A percentile compares a stretch with the other conserved stretches of the same genome.
Conservation (phyloP, 2,888 invertebrate genomes). For the Proisotoma minuta region DNA sequence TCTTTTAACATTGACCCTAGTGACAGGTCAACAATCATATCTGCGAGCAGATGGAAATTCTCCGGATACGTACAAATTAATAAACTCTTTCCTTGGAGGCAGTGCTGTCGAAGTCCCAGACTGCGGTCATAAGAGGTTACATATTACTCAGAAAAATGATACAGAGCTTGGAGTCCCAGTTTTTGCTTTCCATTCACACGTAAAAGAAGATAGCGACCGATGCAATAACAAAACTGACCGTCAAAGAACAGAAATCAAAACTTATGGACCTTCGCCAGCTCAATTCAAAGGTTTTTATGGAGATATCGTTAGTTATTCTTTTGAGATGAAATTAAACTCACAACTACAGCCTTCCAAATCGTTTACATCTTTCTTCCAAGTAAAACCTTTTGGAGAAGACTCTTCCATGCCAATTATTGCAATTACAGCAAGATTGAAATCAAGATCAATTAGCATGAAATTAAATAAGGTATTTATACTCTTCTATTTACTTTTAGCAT, state of each 20-base stretch:
- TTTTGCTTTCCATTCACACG: constrained; percentile 21
- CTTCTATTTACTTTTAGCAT: too few species aligned
- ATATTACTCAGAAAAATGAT: constrained; percentile 21
- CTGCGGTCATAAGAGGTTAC: constrained; percentile 17
- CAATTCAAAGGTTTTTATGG: constrained; percentile 9
- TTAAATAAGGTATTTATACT: too few species aligned
- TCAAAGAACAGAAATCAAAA: constrained; percentile 20
- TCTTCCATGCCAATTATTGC: constrained; percentile 22
- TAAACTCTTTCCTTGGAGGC: constrained; percentile 19
- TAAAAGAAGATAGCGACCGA: constrained; percentile 21
- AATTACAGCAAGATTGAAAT: constrained; percentile 14
- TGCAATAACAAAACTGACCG: constrained; percentile 21
- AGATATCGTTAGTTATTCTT: constrained; percentile 20
- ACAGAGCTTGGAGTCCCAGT: constrained; percentile 10
- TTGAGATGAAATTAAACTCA: constrained; percentile 25
- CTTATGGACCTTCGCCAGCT: background rate
- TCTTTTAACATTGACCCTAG: too few species aligned
- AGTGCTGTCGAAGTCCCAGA: constrained; percentile 21
- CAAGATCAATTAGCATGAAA: background rate
- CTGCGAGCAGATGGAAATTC: constrained; percentile 10
- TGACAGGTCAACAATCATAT: too few species aligned
- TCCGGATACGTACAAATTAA: constrained; percentile 18
- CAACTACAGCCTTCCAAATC: constrained; percentile 23
- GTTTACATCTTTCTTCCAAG: constrained; percentile 28
- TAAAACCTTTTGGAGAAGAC: constrained; percentile 24